Percentiles rank a stretch among this genome's conserved stretches.
Conservation (phyloP, 2,113 vertebrate species). For the Speoplatyrhinus poulsoni region DNA sequence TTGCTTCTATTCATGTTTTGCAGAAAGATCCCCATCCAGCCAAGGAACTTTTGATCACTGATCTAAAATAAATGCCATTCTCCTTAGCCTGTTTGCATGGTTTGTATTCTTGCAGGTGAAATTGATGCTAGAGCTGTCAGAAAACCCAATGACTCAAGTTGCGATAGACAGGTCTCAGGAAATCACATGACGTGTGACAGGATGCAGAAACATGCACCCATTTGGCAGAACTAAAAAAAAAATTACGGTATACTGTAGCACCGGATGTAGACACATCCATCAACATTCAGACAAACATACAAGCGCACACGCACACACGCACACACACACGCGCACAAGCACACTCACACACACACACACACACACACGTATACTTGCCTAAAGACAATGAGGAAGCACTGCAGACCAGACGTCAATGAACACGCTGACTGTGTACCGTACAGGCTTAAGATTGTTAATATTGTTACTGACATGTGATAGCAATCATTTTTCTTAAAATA, state of each 20-base stretch:
- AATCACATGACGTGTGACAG: conserved; percentile 55
- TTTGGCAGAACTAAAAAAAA: too few species aligned
- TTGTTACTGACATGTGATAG: too few species aligned
- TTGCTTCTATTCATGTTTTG: too few species aligned
- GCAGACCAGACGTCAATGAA: not conserved
- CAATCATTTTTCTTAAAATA: too few species aligned
- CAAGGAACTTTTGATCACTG: not conserved
- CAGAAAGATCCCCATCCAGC: too few species aligned
- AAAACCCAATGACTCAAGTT: not conserved
- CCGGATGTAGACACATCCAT: not conserved
- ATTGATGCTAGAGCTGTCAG: not conserved
- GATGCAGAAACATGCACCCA: not conserved
- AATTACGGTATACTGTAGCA: not conserved
- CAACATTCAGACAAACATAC: not conserved
- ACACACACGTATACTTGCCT: conserved; percentile 1
- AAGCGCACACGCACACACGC: not conserved
- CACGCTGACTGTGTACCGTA: rapidly evolving
- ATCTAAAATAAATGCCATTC: not conserved
- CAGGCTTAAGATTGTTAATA: too few species aligned
- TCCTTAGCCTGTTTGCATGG: not conserved
- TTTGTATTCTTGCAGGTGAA: conserved; percentile 17
- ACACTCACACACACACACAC: not conserved
- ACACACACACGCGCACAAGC: too few species aligned
- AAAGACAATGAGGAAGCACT: not conserved
- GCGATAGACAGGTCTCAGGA: not conserved